A percentile compares a stretch with the other conserved stretches of the same genome.
Conservation (phyloP, 2,888 invertebrate species). For the Drosophila austrosaltans region DNA sequence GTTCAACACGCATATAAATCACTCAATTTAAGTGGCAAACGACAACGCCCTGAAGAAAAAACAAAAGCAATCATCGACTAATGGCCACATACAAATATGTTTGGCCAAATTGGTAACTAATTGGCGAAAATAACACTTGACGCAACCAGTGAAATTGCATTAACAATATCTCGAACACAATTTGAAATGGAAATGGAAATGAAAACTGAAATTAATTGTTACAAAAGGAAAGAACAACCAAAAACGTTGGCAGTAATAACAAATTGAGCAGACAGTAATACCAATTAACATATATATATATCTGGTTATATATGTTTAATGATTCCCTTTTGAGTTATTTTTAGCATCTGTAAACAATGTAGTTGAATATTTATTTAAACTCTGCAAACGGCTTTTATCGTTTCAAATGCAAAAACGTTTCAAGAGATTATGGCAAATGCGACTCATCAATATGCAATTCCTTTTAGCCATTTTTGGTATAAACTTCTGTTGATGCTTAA, state of each 20-base stretch:
- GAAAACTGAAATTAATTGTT: conserved; percentile 12
- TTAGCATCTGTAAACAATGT: background rate
- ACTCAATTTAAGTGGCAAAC: conserved; percentile 59
- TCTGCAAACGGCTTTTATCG: background rate
- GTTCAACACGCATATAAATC: conserved; percentile 67
- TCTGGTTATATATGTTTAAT: too few species aligned
- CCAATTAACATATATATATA: too few species aligned
- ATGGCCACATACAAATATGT: conserved; percentile 45
- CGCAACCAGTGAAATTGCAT: conserved; percentile 55
- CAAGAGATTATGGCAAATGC: background rate
- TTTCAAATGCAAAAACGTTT: background rate
- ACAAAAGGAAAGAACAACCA: background rate
- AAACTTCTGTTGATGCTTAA: background rate
- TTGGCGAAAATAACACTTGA: conserved; percentile 74
- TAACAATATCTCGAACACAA: conserved; percentile 18
- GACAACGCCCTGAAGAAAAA: conserved; percentile 53
- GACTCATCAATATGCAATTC: background rate
- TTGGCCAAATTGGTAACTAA: conserved; percentile 67
- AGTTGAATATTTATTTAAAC: background rate
- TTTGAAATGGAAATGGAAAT: conserved; percentile 52
- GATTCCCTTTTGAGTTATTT: too few species aligned
- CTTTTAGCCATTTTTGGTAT: background rate
- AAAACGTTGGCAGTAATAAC: too few species aligned
- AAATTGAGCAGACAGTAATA: too few species aligned
- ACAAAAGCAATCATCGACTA: conserved; percentile 64